phyloP scores from a whole-genome alignment of 2,888 invertebrate genomes.

The Mesochorus sp. region DNA sequence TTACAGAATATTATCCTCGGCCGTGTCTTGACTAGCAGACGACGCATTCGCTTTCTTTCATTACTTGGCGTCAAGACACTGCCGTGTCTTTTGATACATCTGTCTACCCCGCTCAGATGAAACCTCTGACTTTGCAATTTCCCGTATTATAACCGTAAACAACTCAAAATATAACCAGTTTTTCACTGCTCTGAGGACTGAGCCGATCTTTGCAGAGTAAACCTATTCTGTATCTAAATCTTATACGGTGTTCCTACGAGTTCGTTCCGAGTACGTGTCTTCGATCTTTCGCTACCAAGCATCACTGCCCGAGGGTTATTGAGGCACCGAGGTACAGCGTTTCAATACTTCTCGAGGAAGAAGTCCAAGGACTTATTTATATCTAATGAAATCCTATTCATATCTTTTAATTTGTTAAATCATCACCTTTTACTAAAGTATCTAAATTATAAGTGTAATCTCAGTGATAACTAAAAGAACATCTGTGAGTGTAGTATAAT shows the following conservation, averaged over 20 bases:
- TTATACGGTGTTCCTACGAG: neutral
- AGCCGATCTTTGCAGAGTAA: no score
- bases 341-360: neutral
- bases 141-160: no score
- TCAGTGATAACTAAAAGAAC: no score
- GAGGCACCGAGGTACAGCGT: neutral
- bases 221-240: neutral
- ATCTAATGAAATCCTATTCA: neutral
- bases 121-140: no score
- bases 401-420: neutral
- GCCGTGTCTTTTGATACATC: no score
- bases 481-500: neutral
- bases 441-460: neutral
- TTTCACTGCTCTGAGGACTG: no score
- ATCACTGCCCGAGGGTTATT: neutral
- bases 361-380: neutral
- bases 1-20: no score
- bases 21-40: no score
- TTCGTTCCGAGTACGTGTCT: slow-evolving; percentile 6
- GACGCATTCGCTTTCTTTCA: no score
- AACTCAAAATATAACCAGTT: no score
- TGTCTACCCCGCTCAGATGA: no score
- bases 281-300: slow-evolving; percentile 3
- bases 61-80: no score
- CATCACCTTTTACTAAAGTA: neutral